A percentile compares a stretch with the other conserved stretches of the same genome.
phyloP scores from a whole-genome alignment of 2,113 vertebrate species.

The Saccopteryx leptura region DNA sequence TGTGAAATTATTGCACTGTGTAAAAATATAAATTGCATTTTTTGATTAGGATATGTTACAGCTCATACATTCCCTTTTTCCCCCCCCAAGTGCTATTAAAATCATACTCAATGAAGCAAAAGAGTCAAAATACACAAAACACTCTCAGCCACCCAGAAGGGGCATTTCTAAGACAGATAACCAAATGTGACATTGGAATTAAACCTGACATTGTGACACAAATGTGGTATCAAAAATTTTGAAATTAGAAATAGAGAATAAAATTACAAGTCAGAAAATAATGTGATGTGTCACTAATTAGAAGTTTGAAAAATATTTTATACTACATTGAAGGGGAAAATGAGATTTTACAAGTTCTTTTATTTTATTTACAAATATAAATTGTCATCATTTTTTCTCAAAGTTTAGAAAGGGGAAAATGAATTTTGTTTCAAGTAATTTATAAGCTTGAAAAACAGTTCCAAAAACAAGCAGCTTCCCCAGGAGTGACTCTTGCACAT shows the following conservation, averaged over 20 bases:
- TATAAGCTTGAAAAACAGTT: not conserved
- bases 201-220: constrained; percentile 3
- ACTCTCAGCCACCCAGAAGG: not conserved
- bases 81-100: not conserved
- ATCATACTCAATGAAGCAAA: not conserved
- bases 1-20: not conserved
- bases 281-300: not conserved
- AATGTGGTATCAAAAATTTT: constrained; percentile 25
- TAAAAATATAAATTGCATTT: constrained; percentile 20
- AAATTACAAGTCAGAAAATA: constrained; percentile 63
- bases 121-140: not conserved
- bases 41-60: constrained; percentile 10
- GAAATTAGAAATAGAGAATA: constrained; percentile 52
- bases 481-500: not conserved
- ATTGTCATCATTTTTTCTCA: constrained; percentile 33
- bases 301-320: constrained; percentile 23
- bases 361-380: not conserved
- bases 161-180: not conserved
- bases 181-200: not conserved
- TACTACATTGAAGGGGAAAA: constrained; percentile 37
- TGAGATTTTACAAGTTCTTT: constrained; percentile 16
- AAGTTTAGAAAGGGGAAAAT: not conserved
- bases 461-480: not conserved
- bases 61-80: not conserved
- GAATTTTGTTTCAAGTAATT: constrained; percentile 30